Base-by-base conservation (phyloP, 2,113 vertebrate genomes). In the Sapayoa aenigma region DNA sequence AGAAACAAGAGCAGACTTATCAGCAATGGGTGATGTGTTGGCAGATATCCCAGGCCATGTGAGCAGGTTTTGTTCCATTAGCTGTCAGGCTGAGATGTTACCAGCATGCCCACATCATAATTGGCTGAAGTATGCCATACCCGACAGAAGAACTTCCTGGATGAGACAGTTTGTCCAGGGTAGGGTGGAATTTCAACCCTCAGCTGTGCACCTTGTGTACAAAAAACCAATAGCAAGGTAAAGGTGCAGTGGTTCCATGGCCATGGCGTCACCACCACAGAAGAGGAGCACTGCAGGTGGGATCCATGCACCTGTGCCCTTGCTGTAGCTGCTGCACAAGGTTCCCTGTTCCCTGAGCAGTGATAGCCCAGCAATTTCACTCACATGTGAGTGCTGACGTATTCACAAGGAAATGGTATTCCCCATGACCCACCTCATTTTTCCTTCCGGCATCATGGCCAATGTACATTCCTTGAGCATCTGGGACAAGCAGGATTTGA, bases 391-490 rank as follows among this genome's bases (percentile, higher is more conserved):
- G 18, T 63, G 42, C 37, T 46, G 9, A 58, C 46, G 33, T 24
- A 19, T 37, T 37, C 24, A 33, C 37, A 75, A 65, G 17, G 39
- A 59, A 47, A 14, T 1, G 8, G 1, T 6, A 0, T n/a, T 13
- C 27, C 30, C 5, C 58, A 49, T 11, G 25, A 28, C 11, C 33
- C 11, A n/a, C 33, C 14, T 35, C 10, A 11, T 53, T 44, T 62
- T 62, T 22, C 33, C 13, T 35, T 79, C 25, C 47, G 76, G 19
- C 28, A 31, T 80, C 58, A 18, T 17, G 19, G 53, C 24, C 25
- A 59, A 4, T 9, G 11, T 35, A 49, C 12, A 12, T 35, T 53
- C 76, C 67, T 19, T 65, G 44, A 68, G 20, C 30, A 65, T 5
- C 22, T n/a, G 6, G 11, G 17, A 7, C 28, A 73, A 46, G 8